Percentiles rank a stretch among this genome's conserved stretches.
These are phyloP conservation scores for Eupeodes luniger DNA, from an alignment of 2,888 invertebrate genomes.

Conservation along the genomic window DNA sequence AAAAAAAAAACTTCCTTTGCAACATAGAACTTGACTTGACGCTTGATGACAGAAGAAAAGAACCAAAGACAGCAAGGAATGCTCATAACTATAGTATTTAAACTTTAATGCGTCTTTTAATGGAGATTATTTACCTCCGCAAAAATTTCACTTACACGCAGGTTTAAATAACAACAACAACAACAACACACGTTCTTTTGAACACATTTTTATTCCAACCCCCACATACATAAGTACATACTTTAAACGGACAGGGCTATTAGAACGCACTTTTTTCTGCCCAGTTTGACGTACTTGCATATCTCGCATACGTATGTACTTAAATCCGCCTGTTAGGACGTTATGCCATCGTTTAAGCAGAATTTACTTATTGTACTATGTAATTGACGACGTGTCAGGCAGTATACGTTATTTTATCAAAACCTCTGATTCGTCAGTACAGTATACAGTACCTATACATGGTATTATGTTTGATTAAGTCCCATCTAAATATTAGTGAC, in stretches of 20 bases:
- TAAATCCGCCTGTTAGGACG: constrained; percentile 6
- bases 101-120: constrained; percentile 22
- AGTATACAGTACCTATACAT: not conserved
- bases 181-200: not conserved
- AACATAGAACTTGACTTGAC: not conserved
- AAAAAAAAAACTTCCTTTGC: not conserved
- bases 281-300: constrained; percentile 5
- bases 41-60: not conserved
- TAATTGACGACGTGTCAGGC: constrained; percentile 74
- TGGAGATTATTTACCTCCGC: constrained; percentile 47
- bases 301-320: not conserved
- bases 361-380: constrained; percentile 27
- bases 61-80: not conserved
- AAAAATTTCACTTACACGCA: constrained; percentile 30
- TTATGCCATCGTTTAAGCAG: constrained; percentile 30
- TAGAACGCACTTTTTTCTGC: constrained; percentile 27
- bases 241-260: constrained; percentile 1
- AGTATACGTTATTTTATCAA: constrained; percentile 59
- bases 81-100: not conserved
- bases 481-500: constrained; percentile 75
- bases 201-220: constrained; percentile 7
- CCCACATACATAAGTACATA: not conserved
- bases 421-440: constrained; percentile 65
- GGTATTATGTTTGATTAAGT: constrained; percentile 75
- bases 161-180: not conserved